Evolutionary conservation across 1,140 invertebrate genomes (phyloP).

Genomic region (Drosophila novamexicana): DNA sequence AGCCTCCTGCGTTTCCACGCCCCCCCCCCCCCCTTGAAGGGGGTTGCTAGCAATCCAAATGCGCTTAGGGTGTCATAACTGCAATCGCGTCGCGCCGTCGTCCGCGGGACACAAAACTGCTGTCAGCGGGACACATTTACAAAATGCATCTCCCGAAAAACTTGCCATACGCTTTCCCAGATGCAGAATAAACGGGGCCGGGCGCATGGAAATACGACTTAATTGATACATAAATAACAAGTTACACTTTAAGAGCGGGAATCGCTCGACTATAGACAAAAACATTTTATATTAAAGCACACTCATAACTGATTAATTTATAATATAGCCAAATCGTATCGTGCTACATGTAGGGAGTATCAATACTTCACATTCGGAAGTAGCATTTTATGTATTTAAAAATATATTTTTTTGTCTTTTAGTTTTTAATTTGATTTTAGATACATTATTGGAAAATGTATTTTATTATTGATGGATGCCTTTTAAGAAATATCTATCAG

Average conservation of each 20-base stretch:
- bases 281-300: not conserved
- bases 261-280: not conserved
- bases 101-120: constrained; percentile 46
- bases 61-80: constrained; percentile 61
- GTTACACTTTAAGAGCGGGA: not conserved
- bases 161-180: constrained; percentile 39
- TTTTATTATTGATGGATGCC: too few species aligned
- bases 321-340: too few species aligned
- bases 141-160: constrained; percentile 49
- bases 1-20: constrained; percentile 16
- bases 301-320: too few species aligned
- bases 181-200: not conserved
- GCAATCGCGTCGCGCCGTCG: constrained; percentile 27
- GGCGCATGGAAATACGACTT: constrained; percentile 19
- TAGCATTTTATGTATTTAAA: too few species aligned
- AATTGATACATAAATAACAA: constrained; percentile 59
- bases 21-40: not conserved
- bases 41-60: constrained; percentile 28
- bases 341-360: too few species aligned
- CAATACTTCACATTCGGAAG: too few species aligned
- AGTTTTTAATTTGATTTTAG: too few species aligned
- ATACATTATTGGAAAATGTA: too few species aligned
- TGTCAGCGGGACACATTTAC: constrained; percentile 48
- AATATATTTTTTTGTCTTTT: too few species aligned
- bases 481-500: too few species aligned